phyloP scores from a whole-genome alignment of 2,113 vertebrate genomes.

The Stigmatopora argus region DNA sequence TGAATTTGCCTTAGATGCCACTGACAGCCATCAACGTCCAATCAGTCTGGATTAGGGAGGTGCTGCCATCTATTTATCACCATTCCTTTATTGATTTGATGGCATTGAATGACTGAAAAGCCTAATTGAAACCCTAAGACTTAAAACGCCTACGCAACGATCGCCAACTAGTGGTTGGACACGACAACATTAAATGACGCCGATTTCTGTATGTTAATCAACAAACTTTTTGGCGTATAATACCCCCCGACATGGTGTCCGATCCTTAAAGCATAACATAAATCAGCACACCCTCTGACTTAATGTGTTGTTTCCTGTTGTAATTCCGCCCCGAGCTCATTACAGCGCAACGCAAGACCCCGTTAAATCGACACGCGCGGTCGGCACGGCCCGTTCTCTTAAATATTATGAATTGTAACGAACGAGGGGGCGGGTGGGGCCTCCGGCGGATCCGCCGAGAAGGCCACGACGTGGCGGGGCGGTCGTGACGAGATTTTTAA shows the following conservation, averaged over 20 bases:
- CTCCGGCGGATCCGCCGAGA: slow-evolving; percentile 16
- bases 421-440: slow-evolving; percentile 16
- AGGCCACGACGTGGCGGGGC: not conserved
- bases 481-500: too few species aligned
- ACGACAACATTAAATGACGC: not conserved
- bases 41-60: too few species aligned
- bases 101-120: too few species aligned
- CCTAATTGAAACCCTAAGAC: too few species aligned
- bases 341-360: slow-evolving; percentile 9
- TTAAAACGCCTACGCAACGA: not conserved
- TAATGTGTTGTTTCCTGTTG: not conserved
- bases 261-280: not conserved
- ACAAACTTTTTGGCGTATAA: not conserved
- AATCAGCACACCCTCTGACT: not conserved
- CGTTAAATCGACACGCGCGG: slow-evolving; percentile 23
- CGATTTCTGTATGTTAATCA: too few species aligned
- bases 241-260: not conserved
- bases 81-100: too few species aligned
- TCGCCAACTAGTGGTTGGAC: slow-evolving; percentile 5
- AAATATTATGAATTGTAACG: slow-evolving; percentile 42
- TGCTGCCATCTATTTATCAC: too few species aligned
- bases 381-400: slow-evolving; percentile 22
- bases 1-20: too few species aligned
- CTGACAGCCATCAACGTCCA: too few species aligned
- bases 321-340: slow-evolving; percentile 13